Evolutionary conservation across 2,888 invertebrate genomes (phyloP).

Genomic region (Agriopis leucophaearia): DNA sequence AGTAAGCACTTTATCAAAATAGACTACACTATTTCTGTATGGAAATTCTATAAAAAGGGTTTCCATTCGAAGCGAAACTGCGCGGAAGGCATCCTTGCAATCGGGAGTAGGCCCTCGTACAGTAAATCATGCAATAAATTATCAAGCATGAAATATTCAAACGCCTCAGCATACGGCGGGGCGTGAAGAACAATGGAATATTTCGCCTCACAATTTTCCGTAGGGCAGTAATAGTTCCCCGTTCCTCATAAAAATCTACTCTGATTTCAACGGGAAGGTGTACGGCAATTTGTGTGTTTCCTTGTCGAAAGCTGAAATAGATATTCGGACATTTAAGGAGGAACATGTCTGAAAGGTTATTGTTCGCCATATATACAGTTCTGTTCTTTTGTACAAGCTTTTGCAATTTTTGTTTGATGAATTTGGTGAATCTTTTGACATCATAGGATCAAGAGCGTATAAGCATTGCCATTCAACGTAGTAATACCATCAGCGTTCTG

Average conservation of each 20-base stretch:
- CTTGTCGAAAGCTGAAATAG: constrained; percentile 17
- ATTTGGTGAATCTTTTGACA: no score
- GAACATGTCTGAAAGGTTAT: not conserved
- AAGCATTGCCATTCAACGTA: no score
- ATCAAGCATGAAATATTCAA: constrained; percentile 81
- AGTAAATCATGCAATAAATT: constrained; percentile 83
- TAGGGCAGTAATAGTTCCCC: constrained; percentile 51
- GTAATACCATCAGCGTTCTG: no score
- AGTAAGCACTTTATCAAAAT: constrained; percentile 52
- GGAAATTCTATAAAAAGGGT: constrained; percentile 64
- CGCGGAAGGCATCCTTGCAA: constrained; percentile 55
- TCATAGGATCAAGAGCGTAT: no score
- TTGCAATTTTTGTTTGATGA: no score
- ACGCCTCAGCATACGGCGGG: constrained; percentile 69
- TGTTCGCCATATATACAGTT: no score
- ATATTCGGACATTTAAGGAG: constrained; percentile 4
- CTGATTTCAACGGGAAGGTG: constrained; percentile 29
- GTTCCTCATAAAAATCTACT: constrained; percentile 35
- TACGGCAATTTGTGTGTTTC: constrained; percentile 29
- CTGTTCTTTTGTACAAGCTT: no score
- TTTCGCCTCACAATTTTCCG: constrained; percentile 56
- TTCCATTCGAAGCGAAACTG: constrained; percentile 54
- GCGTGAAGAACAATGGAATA: constrained; percentile 72
- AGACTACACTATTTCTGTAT: constrained; percentile 59
- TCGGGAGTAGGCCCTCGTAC: constrained; percentile 63